A percentile compares a stretch with the other conserved stretches of the same genome.
phyloP scores from a whole-genome alignment of 2,113 vertebrate genomes.

The Peromyscus maniculatus region DNA sequence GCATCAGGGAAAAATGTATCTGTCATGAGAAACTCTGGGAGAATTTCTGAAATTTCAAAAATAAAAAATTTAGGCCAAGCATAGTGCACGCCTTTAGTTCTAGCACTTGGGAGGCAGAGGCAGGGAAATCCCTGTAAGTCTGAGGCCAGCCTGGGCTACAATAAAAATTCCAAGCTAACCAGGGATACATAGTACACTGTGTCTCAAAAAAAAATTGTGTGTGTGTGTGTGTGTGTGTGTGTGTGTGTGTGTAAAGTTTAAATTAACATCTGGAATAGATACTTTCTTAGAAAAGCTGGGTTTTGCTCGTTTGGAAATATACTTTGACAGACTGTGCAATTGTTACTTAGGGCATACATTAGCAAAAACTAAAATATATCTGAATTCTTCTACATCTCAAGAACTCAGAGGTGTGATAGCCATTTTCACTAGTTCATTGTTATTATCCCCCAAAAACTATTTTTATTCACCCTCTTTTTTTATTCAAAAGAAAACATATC shows the following conservation, averaged over 20 bases:
- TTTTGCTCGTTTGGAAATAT: background rate
- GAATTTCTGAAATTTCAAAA: background rate
- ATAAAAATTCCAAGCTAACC: background rate
- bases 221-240: background rate
- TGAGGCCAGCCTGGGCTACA: background rate
- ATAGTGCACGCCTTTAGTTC: background rate
- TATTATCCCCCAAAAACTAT: background rate
- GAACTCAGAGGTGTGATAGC: background rate
- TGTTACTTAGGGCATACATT: background rate
- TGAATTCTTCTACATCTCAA: background rate
- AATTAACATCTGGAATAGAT: background rate
- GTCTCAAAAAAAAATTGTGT: background rate
- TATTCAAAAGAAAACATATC: background rate
- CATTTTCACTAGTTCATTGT: background rate
- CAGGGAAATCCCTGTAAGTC: no score
- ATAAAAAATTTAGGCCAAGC: background rate
- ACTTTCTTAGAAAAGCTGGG: background rate
- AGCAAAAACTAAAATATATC: background rate
- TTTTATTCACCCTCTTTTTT: background rate
- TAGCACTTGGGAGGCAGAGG: background rate
- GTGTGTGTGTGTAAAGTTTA: background rate
- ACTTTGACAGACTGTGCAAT: background rate
- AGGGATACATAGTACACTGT: background rate
- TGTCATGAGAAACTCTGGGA: background rate
- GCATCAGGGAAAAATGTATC: background rate